Percentiles rank a stretch among this genome's conserved stretches.
These are phyloP conservation scores for Nasonia oneida DNA, from an alignment of 2,888 invertebrate species.

Conservation along the genomic window DNA sequence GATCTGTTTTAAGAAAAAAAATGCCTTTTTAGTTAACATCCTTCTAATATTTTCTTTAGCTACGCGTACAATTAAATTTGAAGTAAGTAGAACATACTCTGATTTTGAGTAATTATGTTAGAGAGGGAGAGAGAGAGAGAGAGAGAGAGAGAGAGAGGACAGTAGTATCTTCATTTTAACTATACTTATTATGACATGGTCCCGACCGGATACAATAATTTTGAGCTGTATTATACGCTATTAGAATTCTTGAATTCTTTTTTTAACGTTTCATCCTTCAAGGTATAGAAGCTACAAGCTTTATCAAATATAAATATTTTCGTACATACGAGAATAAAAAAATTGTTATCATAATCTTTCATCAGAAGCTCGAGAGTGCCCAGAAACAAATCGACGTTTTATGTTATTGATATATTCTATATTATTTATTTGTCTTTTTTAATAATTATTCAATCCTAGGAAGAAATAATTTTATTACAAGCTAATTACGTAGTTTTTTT, in stretches of 20 bases:
- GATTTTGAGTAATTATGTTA: conserved; percentile 56
- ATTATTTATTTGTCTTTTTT: conserved; percentile 21
- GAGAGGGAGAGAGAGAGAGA: neutral
- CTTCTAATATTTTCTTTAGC: conserved; percentile 19
- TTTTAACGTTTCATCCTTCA: conserved; percentile 34
- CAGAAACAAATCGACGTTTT: conserved; percentile 58
- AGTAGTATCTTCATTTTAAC: conserved; percentile 52
- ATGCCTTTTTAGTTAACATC: conserved; percentile 46
- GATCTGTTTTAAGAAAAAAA: conserved; percentile 45
- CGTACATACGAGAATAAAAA: neutral
- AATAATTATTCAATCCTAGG: conserved; percentile 24
- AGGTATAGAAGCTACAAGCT: neutral
- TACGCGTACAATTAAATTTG: neutral
- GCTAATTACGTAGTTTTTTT: conserved; percentile 58
- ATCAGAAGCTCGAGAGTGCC: conserved; percentile 46
- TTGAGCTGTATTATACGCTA: conserved; percentile 51
- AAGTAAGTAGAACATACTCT: conserved; percentile 25
- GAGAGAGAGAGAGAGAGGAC: conserved; percentile 38
- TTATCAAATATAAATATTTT: neutral
- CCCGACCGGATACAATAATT: conserved; percentile 57
- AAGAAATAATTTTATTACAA: conserved; percentile 43
- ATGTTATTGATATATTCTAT: conserved; percentile 39
- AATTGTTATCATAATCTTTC: neutral
- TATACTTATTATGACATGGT: conserved; percentile 54
- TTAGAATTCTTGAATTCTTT: conserved; percentile 50